These are phyloP conservation scores for Temnothorax ravouxi DNA, from an alignment of 2,888 invertebrate species.

Conservation along the genomic window DNA sequence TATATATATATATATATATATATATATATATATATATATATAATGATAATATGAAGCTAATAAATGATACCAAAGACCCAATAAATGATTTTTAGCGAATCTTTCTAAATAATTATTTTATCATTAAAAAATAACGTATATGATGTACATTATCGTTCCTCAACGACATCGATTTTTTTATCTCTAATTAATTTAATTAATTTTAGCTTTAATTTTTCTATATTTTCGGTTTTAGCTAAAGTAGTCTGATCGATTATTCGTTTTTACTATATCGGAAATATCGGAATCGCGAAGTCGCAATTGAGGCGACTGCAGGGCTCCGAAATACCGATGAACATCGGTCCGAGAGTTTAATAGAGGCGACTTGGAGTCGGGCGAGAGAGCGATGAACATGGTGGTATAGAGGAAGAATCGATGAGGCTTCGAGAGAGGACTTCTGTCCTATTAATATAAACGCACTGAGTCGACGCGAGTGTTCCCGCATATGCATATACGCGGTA, in stretches of 20 bases:
- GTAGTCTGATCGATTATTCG: background rate
- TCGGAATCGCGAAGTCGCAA: background rate
- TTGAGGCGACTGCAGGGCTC: background rate
- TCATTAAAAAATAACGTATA: background rate
- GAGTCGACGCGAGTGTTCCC: slow-evolving; percentile 56
- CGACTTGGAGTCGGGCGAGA: slow-evolving; percentile 20
- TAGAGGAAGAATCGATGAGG: slow-evolving; percentile 63
- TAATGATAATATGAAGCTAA: background rate
- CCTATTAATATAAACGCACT: slow-evolving; percentile 72
- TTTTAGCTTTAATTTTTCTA: background rate
- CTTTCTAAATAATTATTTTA: background rate
- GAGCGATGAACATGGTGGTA: slow-evolving; percentile 12
- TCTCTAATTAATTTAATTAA: background rate
- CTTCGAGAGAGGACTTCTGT: slow-evolving; percentile 63
- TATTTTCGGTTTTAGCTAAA: background rate
- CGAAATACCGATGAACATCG: slow-evolving; percentile 24
- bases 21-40: too few relatives aligned
- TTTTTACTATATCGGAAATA: slow-evolving; percentile 15
- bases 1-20: too few relatives aligned
- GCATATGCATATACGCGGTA: slow-evolving; percentile 40
- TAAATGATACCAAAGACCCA: background rate
- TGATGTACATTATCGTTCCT: background rate
- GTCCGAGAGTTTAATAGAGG: slow-evolving; percentile 18
- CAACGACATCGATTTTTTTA: background rate
- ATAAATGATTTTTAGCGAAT: background rate